Evolutionary conservation across 2,113 vertebrate species (phyloP), one percentile per base, ranked within the genome.

Genomic region (Noctilio leporinus): DNA sequence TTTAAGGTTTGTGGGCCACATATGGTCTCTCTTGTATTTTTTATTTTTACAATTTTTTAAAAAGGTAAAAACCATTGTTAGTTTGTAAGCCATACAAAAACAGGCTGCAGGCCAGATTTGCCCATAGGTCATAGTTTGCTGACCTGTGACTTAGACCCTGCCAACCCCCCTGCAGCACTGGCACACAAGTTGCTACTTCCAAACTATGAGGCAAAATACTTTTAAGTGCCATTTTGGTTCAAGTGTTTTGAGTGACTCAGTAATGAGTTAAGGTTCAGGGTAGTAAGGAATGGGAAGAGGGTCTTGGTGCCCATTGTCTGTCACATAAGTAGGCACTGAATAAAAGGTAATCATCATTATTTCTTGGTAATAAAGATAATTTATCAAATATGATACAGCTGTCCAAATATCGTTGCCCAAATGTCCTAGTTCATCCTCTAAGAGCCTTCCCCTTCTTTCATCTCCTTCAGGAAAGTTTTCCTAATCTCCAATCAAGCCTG

Each of bases 221-320:
- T 77, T n/a, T 17, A 86, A 86, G 75, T 83, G 33, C 30, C 35
- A 76, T 91, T 83, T 95, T 92, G 28, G 43, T 94, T 85, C 35
- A 82, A 67, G 30, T 40, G 10, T 77, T 26, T 70, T 88, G 47
- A 82, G 10, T 67, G 72, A 65, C 33, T 95, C 5, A 10, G 26
- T 59, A 57, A 80, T 82, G 40, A 69, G 28, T 86, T 81, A 86
- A 82, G 53, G 40, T 33, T 91, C 65, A 62, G 43, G 40, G 26
- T 77, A 73, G 24, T 53, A 55, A 80, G 76, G 64, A 76, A 65
- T 47, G 10, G 26, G 20, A 75, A 77, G 51, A 62, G 12, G 11
- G 45, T 92, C 57, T 62, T 51, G 10, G 38, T 62, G n/a, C n/a
- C 73, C 8, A 43, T 8, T 64, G 38, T 38, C 73, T 91, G 35